Percentiles rank a stretch among this genome's conserved stretches.
These are phyloP conservation scores for Melanophora roralis DNA, from an alignment of 2,888 invertebrate species.

Conservation along the genomic window DNA sequence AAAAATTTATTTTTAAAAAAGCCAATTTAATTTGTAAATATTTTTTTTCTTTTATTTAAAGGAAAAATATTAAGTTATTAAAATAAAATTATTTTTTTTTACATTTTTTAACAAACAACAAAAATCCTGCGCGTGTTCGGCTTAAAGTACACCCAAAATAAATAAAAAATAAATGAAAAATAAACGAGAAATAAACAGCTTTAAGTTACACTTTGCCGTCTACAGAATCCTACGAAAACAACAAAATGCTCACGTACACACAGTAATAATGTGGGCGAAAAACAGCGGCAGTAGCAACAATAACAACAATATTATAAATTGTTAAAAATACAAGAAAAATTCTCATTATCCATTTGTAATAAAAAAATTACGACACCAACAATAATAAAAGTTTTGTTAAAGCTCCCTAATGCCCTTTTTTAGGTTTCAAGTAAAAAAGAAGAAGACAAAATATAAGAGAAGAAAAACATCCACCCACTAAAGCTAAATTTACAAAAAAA, in stretches of 20 bases:
- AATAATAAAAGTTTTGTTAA: too few species aligned
- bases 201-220: conserved; percentile 22
- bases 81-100: too few species aligned
- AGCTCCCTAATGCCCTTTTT: too few species aligned
- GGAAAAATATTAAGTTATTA: too few species aligned
- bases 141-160: conserved; percentile 58
- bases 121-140: conserved; percentile 51
- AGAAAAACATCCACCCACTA: background rate
- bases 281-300: background rate
- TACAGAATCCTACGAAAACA: conserved; percentile 37
- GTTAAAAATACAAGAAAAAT: background rate
- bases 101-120: background rate
- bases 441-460: too few species aligned
- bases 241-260: background rate
- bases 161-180: conserved; percentile 27
- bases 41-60: too few species aligned
- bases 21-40: too few species aligned
- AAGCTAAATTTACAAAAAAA: background rate
- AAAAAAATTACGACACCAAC: background rate
- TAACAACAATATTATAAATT: background rate
- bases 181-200: background rate
- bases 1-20: too few species aligned
- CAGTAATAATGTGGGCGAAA: conserved; percentile 42
- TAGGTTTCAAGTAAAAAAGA: background rate
- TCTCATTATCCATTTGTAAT: background rate